Conservation (phyloP, 1,140 invertebrate species). For the Drosophila oshimai region DNA sequence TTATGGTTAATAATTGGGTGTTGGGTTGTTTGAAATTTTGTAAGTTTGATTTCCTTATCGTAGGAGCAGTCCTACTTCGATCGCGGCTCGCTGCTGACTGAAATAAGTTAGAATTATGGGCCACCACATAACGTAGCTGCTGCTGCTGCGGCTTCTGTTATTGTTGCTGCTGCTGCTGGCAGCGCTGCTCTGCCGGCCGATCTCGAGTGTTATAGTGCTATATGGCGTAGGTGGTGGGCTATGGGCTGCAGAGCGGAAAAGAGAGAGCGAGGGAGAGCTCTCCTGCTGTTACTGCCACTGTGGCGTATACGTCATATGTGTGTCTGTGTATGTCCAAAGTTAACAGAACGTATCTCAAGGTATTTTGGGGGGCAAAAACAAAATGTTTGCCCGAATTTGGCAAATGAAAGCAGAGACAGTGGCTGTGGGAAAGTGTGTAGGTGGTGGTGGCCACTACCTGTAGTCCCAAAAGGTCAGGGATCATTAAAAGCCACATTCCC, state of each 20-base stretch:
- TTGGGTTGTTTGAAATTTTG: neutral
- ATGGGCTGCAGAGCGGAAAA: neutral
- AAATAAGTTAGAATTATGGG: constrained; percentile 61
- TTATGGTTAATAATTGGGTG: constrained; percentile 15
- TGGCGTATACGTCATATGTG: constrained; percentile 28
- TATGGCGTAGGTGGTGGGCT: constrained; percentile 39
- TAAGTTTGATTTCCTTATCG: constrained; percentile 11
- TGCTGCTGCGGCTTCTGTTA: constrained; percentile 26
- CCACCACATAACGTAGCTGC: constrained; percentile 53
- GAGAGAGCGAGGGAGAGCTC: constrained; percentile 7
- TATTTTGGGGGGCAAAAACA: constrained; percentile 29
- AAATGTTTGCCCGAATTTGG: constrained; percentile 49
- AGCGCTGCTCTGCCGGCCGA: constrained; percentile 19
- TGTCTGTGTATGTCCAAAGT: constrained; percentile 1
- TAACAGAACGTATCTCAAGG: constrained; percentile 20
- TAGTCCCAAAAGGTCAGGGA: constrained; percentile 9
- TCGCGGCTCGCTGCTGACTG: constrained; percentile 62
- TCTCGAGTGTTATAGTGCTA: neutral
- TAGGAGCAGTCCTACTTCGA: constrained; percentile 58
- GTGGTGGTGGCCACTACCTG: neutral
- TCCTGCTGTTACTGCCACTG: constrained; percentile 33
- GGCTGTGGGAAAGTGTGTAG: constrained; percentile 13
- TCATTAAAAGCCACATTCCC: constrained; percentile 10
- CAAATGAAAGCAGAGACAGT: constrained; percentile 13
- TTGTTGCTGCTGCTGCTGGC: constrained; percentile 16